Conservation (phyloP, 2,888 invertebrate species). For the Tricholauxania praeusta region DNA sequence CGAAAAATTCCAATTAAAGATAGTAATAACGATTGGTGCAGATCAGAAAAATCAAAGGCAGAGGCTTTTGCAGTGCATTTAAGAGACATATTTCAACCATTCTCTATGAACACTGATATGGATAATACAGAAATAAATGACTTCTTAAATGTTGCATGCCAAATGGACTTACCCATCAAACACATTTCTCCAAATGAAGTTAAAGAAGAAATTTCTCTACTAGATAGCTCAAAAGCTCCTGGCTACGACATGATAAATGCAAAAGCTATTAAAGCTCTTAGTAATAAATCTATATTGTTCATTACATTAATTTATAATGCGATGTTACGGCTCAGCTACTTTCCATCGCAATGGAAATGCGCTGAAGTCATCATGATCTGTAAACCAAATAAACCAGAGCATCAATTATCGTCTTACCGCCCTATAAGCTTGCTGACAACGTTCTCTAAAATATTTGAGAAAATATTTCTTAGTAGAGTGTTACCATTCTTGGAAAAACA, state of each 20-base stretch:
- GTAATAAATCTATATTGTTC: not conserved
- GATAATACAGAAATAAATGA: not conserved
- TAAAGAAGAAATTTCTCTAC: no score
- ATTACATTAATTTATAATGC: not conserved
- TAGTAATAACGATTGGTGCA: no score
- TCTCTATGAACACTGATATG: no score
- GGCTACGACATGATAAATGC: not conserved
- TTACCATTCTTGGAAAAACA: conserved; percentile 1
- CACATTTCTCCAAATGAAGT: no score
- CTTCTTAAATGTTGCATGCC: no score
- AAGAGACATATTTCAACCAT: no score
- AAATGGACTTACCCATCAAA: not conserved
- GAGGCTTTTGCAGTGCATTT: no score
- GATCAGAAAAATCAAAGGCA: no score
- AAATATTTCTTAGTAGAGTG: conserved; percentile 1
- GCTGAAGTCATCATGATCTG: not conserved
- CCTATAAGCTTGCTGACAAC: conserved; percentile 2
- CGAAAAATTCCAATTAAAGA: no score
- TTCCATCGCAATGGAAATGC: conserved; percentile 17
- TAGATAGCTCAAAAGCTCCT: not conserved
- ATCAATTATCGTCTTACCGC: not conserved
- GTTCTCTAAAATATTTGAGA: conserved; percentile 18
- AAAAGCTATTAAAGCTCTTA: not conserved
- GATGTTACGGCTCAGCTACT: not conserved
- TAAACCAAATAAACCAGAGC: not conserved